phyloP scores from a whole-genome alignment of 2,888 invertebrate species.

The Prosapia bicincta region DNA sequence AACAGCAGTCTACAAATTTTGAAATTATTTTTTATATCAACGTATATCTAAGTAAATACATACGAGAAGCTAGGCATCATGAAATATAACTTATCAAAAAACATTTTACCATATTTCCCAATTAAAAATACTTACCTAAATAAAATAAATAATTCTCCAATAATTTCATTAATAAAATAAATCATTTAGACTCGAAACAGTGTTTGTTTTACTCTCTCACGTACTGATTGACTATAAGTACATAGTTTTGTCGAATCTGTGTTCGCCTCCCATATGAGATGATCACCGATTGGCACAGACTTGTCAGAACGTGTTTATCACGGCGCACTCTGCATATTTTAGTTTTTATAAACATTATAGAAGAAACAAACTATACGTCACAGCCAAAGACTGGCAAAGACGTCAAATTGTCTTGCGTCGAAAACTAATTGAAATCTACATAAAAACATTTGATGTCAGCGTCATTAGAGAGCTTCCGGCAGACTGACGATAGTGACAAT shows the following conservation, averaged over 20 bases:
- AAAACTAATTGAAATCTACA: too few species aligned
- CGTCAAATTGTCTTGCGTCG: too few species aligned
- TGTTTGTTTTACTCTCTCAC: not conserved
- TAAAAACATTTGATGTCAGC: too few species aligned
- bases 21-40: not conserved
- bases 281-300: not conserved
- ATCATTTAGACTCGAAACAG: not conserved
- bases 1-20: not conserved
- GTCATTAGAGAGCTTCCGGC: too few species aligned
- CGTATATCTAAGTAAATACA: not conserved
- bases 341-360: too few species aligned
- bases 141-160: not conserved
- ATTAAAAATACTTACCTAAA: not conserved
- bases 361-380: too few species aligned
- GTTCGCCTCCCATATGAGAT: not conserved
- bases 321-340: not conserved
- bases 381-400: too few species aligned
- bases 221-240: not conserved
- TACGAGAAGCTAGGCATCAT: not conserved
- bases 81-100: not conserved
- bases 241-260: too few species aligned
- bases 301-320: slow-evolving; percentile 1
- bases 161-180: not conserved
- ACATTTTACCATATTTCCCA: not conserved
- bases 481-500: too few species aligned